phyloP scores from a whole-genome alignment of 2,888 invertebrate genomes.

The Embidobia sp. region DNA sequence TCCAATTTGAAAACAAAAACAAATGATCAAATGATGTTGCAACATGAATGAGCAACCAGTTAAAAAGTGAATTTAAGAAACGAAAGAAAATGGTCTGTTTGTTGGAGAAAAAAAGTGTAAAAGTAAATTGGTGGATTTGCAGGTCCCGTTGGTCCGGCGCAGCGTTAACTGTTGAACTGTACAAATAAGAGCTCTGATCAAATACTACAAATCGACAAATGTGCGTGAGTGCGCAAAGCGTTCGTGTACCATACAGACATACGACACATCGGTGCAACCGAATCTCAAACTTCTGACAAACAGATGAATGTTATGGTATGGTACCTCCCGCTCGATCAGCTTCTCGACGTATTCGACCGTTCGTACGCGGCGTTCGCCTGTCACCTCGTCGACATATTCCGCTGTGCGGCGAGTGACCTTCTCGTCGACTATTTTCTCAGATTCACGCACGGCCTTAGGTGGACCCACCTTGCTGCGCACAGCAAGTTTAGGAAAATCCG shows the following conservation, averaged over 20 bases:
- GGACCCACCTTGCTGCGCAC: slow-evolving; percentile 93
- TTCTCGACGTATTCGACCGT: slow-evolving; percentile 97
- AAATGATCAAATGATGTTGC: too few species aligned
- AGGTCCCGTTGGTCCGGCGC: too few species aligned
- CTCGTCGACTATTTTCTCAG: slow-evolving; percentile 94
- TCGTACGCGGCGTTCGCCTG: slow-evolving; percentile 92
- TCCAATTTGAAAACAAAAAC: too few species aligned
- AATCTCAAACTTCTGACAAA: slow-evolving; percentile 31
- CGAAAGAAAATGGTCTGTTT: too few species aligned
- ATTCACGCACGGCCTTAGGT: slow-evolving; percentile 91
- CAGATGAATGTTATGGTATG: slow-evolving; percentile 81
- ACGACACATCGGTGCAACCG: slow-evolving; percentile 55
- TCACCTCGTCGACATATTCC: slow-evolving; percentile 92
- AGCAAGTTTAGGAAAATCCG: slow-evolving; percentile 91
- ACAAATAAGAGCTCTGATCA: slow-evolving; percentile 3
- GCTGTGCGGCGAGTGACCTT: slow-evolving; percentile 93
- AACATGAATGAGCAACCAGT: too few species aligned
- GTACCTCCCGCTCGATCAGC: slow-evolving; percentile 97
- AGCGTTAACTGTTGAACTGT: neutral
- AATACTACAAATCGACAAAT: slow-evolving; percentile 41
- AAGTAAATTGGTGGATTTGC: too few species aligned
- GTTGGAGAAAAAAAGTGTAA: too few species aligned
- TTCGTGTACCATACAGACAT: slow-evolving; percentile 54
- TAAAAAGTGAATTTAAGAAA: too few species aligned
- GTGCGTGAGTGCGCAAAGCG: slow-evolving; percentile 52